These are phyloP conservation scores for Epinephelus lanceolatus DNA, from an alignment of 2,113 vertebrate species.

Conservation along the genomic window DNA sequence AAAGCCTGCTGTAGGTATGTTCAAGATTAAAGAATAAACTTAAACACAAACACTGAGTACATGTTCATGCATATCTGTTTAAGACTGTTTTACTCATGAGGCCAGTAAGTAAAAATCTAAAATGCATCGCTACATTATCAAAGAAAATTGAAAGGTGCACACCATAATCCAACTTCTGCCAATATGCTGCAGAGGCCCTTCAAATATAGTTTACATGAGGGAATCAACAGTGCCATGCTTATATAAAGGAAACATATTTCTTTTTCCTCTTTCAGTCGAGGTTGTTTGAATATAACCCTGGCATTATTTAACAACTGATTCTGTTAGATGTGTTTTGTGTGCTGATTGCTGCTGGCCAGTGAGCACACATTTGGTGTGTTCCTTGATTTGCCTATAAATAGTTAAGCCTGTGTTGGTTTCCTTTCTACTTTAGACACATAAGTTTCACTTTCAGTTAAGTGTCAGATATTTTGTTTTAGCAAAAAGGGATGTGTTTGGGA, in stretches of 20 bases:
- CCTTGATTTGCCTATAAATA: background rate
- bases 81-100: background rate
- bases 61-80: background rate
- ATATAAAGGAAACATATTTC: background rate
- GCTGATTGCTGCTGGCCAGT: background rate
- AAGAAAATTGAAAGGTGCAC: background rate
- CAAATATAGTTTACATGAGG: background rate
- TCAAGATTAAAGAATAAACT: slow-evolving; percentile 17
- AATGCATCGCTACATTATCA: background rate
- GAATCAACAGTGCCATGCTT: background rate
- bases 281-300: background rate
- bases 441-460: too few relatives aligned
- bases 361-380: background rate
- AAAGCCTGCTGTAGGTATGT: background rate
- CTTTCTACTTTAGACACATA: background rate
- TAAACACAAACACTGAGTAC: background rate
- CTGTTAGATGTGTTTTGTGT: background rate
- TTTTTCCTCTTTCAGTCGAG: background rate
- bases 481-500: too few relatives aligned
- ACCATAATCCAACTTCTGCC: background rate
- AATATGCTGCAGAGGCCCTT: slow-evolving; percentile 7
- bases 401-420: background rate
- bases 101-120: too few relatives aligned
- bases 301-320: background rate
- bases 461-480: too few relatives aligned